Conservation (phyloP, 2,113 vertebrate species). For the Callipepla squamata region DNA sequence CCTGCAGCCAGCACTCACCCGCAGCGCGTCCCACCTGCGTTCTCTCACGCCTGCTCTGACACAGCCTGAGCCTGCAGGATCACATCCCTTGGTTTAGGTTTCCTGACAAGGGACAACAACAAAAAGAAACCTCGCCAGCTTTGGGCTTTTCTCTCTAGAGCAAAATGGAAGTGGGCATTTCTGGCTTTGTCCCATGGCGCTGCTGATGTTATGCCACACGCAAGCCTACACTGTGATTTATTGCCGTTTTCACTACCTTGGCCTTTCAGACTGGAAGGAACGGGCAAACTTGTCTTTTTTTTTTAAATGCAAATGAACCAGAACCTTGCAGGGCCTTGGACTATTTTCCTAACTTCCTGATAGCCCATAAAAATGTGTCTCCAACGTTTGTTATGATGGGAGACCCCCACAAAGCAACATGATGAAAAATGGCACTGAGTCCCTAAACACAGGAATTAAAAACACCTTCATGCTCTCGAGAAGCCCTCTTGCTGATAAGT, state of each 20-base stretch:
- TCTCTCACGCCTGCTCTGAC: background rate
- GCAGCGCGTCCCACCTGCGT: background rate
- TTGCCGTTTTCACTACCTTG: constrained; percentile 13
- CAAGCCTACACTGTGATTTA: background rate
- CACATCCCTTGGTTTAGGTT: background rate
- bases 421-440: background rate
- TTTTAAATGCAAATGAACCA: constrained; percentile 45
- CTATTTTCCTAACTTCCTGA: background rate
- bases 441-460: background rate
- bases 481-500: background rate
- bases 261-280: constrained; percentile 19
- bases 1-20: background rate
- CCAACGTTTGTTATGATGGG: background rate
- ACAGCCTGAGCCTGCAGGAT: background rate
- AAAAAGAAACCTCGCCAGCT: background rate
- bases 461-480: background rate
- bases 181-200: background rate
- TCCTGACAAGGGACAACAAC: background rate
- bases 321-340: background rate
- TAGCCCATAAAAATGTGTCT: background rate
- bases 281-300: constrained; percentile 40
- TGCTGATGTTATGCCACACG: background rate
- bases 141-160: background rate
- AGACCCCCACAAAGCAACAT: constrained; percentile 10
- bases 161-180: background rate